A percentile compares a stretch with the other conserved stretches of the same genome.
phyloP scores from a whole-genome alignment of 2,113 vertebrate genomes.

The Perognathus longimembris region DNA sequence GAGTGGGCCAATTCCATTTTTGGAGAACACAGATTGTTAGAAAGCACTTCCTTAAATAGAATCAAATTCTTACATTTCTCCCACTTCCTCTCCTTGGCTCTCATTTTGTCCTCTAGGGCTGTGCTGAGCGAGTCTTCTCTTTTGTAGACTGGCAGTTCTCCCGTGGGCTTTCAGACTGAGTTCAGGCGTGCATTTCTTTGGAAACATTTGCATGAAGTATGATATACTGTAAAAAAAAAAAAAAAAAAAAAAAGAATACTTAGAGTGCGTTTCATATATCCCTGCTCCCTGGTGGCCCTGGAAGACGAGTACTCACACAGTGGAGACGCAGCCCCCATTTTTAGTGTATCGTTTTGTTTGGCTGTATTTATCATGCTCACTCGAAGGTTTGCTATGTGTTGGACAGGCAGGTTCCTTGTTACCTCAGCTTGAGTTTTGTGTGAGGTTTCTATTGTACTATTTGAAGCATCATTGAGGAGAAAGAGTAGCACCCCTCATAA shows the following conservation, averaged over 20 bases:
- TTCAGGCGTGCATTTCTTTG: not conserved
- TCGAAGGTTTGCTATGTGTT: not conserved
- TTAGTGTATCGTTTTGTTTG: not conserved
- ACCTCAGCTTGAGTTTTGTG: not conserved
- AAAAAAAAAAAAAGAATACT: too few relatives aligned
- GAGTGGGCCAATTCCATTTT: constrained; percentile 72
- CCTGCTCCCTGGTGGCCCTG: not conserved
- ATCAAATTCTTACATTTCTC: constrained; percentile 41
- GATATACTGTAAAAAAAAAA: not conserved
- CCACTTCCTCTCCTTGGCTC: constrained; percentile 4
- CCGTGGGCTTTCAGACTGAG: not conserved
- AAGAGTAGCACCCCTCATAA: not conserved
- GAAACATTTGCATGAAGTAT: not conserved
- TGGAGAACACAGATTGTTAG: constrained; percentile 76
- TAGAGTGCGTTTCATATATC: not conserved
- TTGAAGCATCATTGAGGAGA: not conserved
- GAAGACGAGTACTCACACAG: not conserved
- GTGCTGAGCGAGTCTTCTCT: not conserved
- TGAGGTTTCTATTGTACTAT: not conserved
- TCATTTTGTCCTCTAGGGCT: not conserved
- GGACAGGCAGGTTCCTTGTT: not conserved
- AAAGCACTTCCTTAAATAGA: constrained; percentile 80
- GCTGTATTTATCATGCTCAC: not conserved
- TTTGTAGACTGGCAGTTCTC: not conserved
- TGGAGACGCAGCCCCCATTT: not conserved